Evolutionary conservation across 2,113 vertebrate genomes (phyloP), one percentile per base, ranked within the genome.

Genomic region (Perca schrenkii): DNA sequence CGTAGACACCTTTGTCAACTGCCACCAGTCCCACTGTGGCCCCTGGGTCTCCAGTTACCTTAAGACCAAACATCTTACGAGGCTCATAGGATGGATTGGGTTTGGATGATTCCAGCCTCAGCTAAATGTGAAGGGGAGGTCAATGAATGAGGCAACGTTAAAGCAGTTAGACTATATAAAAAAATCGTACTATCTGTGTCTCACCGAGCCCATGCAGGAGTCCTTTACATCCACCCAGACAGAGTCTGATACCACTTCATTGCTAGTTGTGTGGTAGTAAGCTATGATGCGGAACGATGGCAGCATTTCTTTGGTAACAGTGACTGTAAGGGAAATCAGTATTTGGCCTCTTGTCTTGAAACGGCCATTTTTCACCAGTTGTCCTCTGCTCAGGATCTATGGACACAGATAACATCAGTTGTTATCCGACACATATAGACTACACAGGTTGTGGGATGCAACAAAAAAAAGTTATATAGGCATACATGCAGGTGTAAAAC

Each of bases 171-270:
- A 49, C 8, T 17, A 10, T 0, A n/a, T 47, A 40, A 40, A 10
- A 28, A 28, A 28, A 28, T 28, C 28, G 1, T 28, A 28, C 28
- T 28, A 28, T 28, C 28, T 28, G 28, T 28, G 28, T 28, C 28
- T 28, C 61, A 97, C 96, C 65, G 53, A 88, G 28, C 95, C 95
- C 91, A 96, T 96, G 86, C 96, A 97, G 14, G 89, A 78, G 83
- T 95, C 94, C 34, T 91, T 90, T 54, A 96, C 89, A 7, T 95
- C 92, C 66, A 97, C 92, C 95, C 95, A 96, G 28, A 96, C 25
- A 8, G 96, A 96, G 74, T 97, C 96, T 1, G 96, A 93, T 25
- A 96, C 96, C 49, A 97, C 79, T 73, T 96, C 95, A 46, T 57
- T 87, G 1, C 3, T 16, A 14, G 5, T 68, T 11, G 94, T 74